These are phyloP conservation scores for Neodon shergylaensis DNA, from an alignment of 2,113 vertebrate species.

Conservation along the genomic window DNA sequence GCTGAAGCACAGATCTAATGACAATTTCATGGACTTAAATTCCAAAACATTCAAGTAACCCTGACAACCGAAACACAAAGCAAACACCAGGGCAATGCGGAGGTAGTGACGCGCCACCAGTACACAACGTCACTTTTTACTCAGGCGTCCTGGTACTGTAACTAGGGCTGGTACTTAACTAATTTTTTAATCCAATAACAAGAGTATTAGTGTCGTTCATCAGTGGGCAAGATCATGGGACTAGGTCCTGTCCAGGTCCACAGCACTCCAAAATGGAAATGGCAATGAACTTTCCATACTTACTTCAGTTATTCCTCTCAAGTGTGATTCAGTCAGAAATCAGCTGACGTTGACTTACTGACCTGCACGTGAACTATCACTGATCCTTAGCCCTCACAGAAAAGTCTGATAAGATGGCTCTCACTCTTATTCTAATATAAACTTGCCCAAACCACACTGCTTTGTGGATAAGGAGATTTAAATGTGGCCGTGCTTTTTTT, in stretches of 20 bases:
- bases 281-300: neutral
- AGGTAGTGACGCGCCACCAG: neutral
- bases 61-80: neutral
- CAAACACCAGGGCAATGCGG: neutral
- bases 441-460: neutral
- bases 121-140: neutral
- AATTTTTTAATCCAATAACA: neutral
- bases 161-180: neutral
- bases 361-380: neutral
- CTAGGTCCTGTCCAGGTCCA: neutral
- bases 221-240: neutral
- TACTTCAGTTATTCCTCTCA: neutral
- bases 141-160: neutral
- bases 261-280: neutral
- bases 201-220: neutral
- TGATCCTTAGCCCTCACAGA: neutral
- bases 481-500: neutral
- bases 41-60: constrained; percentile 34
- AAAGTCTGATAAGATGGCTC: neutral
- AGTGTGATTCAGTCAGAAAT: neutral
- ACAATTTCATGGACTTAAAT: neutral
- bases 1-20: neutral
- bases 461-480: neutral
- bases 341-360: neutral
- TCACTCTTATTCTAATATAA: neutral